A percentile compares a stretch with the other conserved stretches of the same genome.
Conservation (phyloP, 2,888 invertebrate genomes). For the Drymonia ruficornis region DNA sequence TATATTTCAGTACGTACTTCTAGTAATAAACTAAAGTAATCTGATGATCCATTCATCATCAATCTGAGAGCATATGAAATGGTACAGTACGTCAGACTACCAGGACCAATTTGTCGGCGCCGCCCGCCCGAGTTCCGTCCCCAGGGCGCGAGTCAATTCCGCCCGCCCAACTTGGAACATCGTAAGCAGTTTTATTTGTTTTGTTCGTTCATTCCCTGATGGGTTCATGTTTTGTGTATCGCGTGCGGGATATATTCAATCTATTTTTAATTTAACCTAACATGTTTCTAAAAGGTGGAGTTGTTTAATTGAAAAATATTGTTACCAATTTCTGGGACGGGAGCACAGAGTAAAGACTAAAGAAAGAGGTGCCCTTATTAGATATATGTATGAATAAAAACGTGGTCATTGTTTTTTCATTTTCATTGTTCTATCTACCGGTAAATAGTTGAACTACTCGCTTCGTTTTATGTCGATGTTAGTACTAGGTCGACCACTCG, state of each 20-base stretch:
- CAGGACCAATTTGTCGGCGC: slow-evolving; percentile 6
- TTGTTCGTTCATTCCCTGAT: slow-evolving; percentile 4
- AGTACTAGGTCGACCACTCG: too few species aligned
- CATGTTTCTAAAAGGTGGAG: background rate
- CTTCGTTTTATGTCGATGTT: too few species aligned
- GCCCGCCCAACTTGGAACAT: slow-evolving; percentile 7
- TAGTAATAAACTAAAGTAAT: too few species aligned
- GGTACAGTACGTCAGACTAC: background rate
- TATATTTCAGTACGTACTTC: too few species aligned
- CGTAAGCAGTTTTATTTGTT: slow-evolving; percentile 4
- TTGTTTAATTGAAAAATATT: too few species aligned
- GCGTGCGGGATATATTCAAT: slow-evolving; percentile 1
- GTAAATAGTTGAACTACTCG: too few species aligned
- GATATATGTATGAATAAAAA: too few species aligned
- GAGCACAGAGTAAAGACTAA: too few species aligned
- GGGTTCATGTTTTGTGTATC: slow-evolving; percentile 1
- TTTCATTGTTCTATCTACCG: too few species aligned
- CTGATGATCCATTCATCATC: background rate
- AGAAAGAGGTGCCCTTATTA: too few species aligned
- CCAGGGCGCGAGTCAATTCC: slow-evolving; percentile 14
- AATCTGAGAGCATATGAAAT: background rate
- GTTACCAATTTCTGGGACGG: too few species aligned
- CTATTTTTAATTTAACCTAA: background rate
- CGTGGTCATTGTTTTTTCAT: too few species aligned
- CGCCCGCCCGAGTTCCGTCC: slow-evolving; percentile 7